Evolutionary conservation across 2,113 vertebrate species (phyloP).

Genomic region (Aspidoscelis tigris): DNA sequence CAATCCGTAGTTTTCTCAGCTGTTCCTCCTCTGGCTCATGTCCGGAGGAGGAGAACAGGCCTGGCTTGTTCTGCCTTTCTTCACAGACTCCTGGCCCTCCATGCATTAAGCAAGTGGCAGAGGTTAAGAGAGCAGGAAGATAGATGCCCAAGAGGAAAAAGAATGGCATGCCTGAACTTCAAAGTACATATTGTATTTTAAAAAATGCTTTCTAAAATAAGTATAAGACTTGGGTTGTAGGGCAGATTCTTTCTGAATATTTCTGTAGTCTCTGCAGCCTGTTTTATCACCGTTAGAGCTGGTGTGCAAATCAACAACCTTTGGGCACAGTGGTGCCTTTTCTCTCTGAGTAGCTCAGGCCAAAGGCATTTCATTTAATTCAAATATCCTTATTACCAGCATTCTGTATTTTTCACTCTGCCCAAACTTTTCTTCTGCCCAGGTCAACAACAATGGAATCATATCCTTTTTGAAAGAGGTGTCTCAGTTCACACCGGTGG

Average conservation of each 20-base stretch:
- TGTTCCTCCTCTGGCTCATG: slow-evolving; percentile 45
- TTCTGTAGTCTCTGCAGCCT: background rate
- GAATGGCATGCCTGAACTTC: slow-evolving; percentile 33
- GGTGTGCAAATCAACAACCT: background rate
- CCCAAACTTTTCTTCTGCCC: background rate
- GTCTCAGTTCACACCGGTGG: slow-evolving; percentile 95
- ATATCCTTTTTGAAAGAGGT: slow-evolving; percentile 97
- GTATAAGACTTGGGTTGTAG: background rate
- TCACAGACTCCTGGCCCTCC: slow-evolving; percentile 27
- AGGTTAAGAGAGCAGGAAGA: slow-evolving; percentile 11
- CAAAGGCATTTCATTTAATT: background rate
- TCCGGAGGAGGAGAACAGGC: slow-evolving; percentile 63
- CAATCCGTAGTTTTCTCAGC: slow-evolving; percentile 52
- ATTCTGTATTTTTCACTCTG: background rate
- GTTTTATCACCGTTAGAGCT: background rate
- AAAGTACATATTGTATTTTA: slow-evolving; percentile 35
- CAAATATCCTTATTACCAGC: background rate
- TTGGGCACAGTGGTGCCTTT: background rate
- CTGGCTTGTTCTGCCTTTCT: slow-evolving; percentile 66
- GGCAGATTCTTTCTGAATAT: background rate
- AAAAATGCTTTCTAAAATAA: slow-evolving; percentile 26
- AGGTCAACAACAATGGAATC: slow-evolving; percentile 98
- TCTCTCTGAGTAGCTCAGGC: background rate
- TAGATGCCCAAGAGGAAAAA: background rate
- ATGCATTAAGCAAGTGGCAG: background rate